phyloP scores from a whole-genome alignment of 2,888 invertebrate genomes.

The Amphimallon solstitiale region DNA sequence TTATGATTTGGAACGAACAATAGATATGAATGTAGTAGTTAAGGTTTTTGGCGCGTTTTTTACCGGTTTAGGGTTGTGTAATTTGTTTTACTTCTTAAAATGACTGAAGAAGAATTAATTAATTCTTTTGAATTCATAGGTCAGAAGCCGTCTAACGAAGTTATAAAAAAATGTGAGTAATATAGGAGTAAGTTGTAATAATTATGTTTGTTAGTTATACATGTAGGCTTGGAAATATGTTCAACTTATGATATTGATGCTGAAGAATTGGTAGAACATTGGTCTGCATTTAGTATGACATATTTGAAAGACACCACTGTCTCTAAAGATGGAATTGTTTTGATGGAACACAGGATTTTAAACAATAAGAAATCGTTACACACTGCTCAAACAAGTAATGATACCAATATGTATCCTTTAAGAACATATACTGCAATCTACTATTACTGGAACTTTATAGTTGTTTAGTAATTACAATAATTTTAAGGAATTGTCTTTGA shows the following conservation, averaged over 20 bases:
- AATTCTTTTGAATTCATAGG: slow-evolving; percentile 33
- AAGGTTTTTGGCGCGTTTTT: slow-evolving; percentile 2
- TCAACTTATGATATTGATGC: slow-evolving; percentile 71
- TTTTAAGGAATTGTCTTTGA: not conserved
- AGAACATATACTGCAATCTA: not conserved
- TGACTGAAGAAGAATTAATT: slow-evolving; percentile 32
- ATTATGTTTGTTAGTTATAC: not conserved
- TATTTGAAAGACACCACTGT: slow-evolving; percentile 69
- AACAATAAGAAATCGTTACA: not conserved
- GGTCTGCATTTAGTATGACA: slow-evolving; percentile 81
- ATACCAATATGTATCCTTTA: slow-evolving; percentile 1
- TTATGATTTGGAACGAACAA: no score
- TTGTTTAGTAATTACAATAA: not conserved
- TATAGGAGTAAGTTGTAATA: not conserved
- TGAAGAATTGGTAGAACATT: slow-evolving; percentile 78
- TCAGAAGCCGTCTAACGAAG: slow-evolving; percentile 7
- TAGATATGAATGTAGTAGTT: no score
- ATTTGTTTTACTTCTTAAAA: not conserved
- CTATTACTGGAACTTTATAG: not conserved
- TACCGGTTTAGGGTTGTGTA: not conserved
- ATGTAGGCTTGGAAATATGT: slow-evolving; percentile 72
- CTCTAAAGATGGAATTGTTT: slow-evolving; percentile 19
- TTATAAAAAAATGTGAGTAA: slow-evolving; percentile 35
- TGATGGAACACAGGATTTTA: slow-evolving; percentile 32
- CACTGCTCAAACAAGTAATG: not conserved